These are phyloP conservation scores for Adineta ricciae DNA, from an alignment of 2,888 invertebrate genomes.

Conservation along the genomic window DNA sequence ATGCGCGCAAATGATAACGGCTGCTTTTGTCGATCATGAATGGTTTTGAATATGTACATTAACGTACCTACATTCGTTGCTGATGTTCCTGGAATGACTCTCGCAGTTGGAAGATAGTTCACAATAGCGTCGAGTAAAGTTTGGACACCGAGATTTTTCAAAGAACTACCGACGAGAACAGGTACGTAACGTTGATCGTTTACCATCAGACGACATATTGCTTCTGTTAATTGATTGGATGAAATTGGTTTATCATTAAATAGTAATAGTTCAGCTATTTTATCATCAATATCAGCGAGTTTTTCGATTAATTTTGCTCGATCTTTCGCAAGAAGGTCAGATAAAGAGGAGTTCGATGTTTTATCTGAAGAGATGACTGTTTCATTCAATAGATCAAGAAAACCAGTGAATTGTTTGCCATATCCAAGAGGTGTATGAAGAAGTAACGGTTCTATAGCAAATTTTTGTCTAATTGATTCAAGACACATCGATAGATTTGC, in stretches of 20 bases:
- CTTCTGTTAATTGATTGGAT: slow-evolving; percentile 40
- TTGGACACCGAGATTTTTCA: slow-evolving; percentile 84
- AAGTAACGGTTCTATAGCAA: slow-evolving; percentile 61
- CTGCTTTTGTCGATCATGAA: slow-evolving; percentile 74
- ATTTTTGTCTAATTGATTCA: slow-evolving; percentile 63
- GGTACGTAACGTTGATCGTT: slow-evolving; percentile 60
- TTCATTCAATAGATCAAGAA: slow-evolving; percentile 68
- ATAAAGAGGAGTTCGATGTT: slow-evolving; percentile 36
- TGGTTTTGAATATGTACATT: slow-evolving; percentile 73
- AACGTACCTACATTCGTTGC: slow-evolving; percentile 40
- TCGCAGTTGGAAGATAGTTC: slow-evolving; percentile 70
- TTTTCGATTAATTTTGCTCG: slow-evolving; percentile 65
- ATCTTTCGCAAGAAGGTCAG: slow-evolving; percentile 55
- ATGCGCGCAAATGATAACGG: slow-evolving; percentile 70
- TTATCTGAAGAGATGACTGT: slow-evolving; percentile 52
- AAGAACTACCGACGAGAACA: slow-evolving; percentile 78
- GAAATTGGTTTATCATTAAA: slow-evolving; percentile 23
- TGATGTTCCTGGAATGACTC: slow-evolving; percentile 22
- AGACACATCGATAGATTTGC: slow-evolving; percentile 61
- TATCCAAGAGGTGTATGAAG: slow-evolving; percentile 61
- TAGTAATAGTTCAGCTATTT: slow-evolving; percentile 63
- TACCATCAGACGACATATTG: slow-evolving; percentile 62
- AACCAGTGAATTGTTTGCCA: slow-evolving; percentile 51
- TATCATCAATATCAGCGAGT: slow-evolving; percentile 69
- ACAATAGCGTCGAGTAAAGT: slow-evolving; percentile 73